Evolutionary conservation across 2,113 vertebrate species (phyloP), one percentile per base, ranked within the genome.

Genomic region (Piaya cayana): DNA sequence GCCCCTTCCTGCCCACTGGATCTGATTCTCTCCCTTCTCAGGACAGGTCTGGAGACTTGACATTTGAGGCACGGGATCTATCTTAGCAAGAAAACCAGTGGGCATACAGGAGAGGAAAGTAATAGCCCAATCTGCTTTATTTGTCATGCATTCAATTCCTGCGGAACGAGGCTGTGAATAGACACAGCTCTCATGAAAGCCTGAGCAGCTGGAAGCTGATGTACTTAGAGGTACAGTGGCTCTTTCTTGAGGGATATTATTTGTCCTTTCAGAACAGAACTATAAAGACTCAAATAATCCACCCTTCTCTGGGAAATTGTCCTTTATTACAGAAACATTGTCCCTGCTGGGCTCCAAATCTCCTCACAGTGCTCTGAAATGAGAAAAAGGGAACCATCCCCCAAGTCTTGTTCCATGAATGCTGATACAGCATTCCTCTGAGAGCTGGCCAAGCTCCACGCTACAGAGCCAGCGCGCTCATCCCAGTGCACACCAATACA

Each of bases 171-270:
- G 23, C 56, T 76, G 63, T 6, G 75, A 64, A 18, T n/a, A 93
- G 72, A 11, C 56, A 69, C n/a, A 50, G 29, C 29, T 30, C 55
- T 74, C 1, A 21, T 52, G 69, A 93, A 76, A 62, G n/a, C 17
- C 81, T 71, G 74, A 91, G 70, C 84, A 87, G 84, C 55, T 87
- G 55, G 68, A 87, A 83, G 68, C 68, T 90, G 76, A 91, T 81
- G 89, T 69, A 74, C 64, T 88, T 47, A 5, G 50, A 77, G 30
- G 72, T 29, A 36, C n/a, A 63, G 27, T 55, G 74, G 64, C 37
- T 58, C 58, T 72, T 90, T 72, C 91, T 88, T 18, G 18, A 78
- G 93, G 64, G 43, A 47, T 65, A 22, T 56, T 80, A 72, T 82
- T 82, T 92, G 86, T 95, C 45, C 64, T 92, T 83, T 80, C 59